Conservation (phyloP, 2,888 invertebrate species). For the Gryllus longicercus region DNA sequence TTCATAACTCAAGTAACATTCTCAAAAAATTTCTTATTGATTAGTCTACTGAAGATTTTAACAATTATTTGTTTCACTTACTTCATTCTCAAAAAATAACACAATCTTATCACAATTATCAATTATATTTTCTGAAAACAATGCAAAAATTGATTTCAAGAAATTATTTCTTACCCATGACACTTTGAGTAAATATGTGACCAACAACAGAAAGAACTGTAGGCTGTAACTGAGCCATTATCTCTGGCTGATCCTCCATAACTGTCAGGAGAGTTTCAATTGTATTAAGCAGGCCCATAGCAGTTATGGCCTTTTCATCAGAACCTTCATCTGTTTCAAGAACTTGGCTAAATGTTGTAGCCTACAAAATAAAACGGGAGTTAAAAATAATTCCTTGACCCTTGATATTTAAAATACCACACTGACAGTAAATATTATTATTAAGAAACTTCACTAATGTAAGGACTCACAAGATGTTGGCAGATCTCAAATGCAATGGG, state of each 20-base stretch:
- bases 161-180: constrained; percentile 61
- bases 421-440: too few relatives aligned
- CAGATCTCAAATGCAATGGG: constrained; percentile 95
- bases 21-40: too few relatives aligned
- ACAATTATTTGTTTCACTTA: too few relatives aligned
- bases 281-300: constrained; percentile 93
- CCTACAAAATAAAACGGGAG: constrained; percentile 45
- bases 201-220: constrained; percentile 84
- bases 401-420: too few relatives aligned
- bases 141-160: too few relatives aligned
- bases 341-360: constrained; percentile 69
- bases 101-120: too few relatives aligned
- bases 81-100: too few relatives aligned
- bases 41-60: too few relatives aligned
- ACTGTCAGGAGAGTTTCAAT: constrained; percentile 92
- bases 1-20: too few relatives aligned
- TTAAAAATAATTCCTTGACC: not conserved
- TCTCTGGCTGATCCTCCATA: constrained; percentile 82
- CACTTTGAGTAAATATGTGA: constrained; percentile 62
- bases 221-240: constrained; percentile 85
- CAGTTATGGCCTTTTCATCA: constrained; percentile 94
- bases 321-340: constrained; percentile 80
- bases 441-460: too few relatives aligned
- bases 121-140: too few relatives aligned
- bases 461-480: constrained; percentile 65